These are phyloP conservation scores for Pempheris klunzingeri DNA, from an alignment of 2,797 vertebrate species.

Conservation along the genomic window DNA sequence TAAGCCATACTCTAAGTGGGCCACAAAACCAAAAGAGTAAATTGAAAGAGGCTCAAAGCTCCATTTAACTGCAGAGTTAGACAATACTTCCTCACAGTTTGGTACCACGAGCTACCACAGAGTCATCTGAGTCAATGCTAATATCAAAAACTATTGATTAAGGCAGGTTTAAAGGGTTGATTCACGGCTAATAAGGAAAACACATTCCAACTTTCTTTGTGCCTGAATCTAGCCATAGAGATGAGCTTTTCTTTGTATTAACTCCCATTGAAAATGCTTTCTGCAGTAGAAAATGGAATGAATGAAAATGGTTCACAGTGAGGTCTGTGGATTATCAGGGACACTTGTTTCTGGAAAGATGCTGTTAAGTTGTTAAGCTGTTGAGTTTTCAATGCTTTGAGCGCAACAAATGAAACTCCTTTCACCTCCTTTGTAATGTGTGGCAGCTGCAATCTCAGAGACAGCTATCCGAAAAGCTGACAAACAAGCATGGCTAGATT, in stretches of 20 bases:
- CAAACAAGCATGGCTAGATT: conserved; percentile 18
- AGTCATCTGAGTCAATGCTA: background rate
- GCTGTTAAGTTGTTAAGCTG: conserved; percentile 15
- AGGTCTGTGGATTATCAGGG: conserved; percentile 20
- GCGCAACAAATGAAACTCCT: conserved; percentile 38
- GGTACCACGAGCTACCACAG: background rate
- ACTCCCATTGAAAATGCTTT: conserved; percentile 5
- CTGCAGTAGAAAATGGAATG: background rate
- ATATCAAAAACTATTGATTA: background rate
- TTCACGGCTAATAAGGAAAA: background rate
- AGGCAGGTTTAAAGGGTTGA: background rate
- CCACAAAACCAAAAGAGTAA: background rate
- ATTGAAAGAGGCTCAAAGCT: background rate
- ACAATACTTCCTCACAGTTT: background rate
- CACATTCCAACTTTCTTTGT: background rate
- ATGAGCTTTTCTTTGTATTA: background rate
- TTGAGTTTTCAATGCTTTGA: conserved; percentile 24
- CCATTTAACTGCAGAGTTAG: background rate
- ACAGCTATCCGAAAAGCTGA: conserved; percentile 41
- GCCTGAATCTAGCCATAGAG: background rate
- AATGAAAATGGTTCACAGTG: background rate
- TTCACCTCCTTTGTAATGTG: conserved; percentile 18
- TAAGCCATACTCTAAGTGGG: background rate
- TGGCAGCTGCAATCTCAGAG: conserved; percentile 33
- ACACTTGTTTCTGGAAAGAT: conserved; percentile 3